Conservation (phyloP, 2,888 invertebrate species). For the Cosmia trapezina region DNA sequence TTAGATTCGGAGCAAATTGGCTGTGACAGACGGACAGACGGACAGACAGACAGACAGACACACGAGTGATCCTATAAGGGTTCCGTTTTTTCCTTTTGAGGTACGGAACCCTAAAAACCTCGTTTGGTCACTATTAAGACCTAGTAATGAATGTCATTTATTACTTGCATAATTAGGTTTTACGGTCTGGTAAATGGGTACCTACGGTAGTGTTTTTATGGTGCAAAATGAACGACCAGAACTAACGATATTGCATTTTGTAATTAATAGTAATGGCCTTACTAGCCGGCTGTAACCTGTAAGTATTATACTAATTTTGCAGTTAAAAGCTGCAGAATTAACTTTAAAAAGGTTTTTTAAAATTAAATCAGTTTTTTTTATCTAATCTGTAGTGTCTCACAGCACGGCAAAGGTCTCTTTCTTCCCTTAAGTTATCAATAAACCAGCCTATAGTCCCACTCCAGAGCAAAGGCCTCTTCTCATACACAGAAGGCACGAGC, state of each 20-base stretch:
- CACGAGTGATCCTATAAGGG: too few species aligned
- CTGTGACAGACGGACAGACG: too few species aligned
- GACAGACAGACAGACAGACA: too few species aligned
- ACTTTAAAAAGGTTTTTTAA: neutral
- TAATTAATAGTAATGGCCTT: conserved; percentile 4
- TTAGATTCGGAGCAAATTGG: too few species aligned
- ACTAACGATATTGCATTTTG: conserved; percentile 28
- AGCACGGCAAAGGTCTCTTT: neutral
- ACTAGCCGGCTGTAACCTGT: neutral
- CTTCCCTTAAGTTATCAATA: neutral
- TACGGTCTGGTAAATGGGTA: neutral
- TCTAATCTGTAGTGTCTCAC: too few species aligned
- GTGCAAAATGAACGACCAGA: conserved; percentile 1
- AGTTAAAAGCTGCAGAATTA: neutral
- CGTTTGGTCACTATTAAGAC: neutral
- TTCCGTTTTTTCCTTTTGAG: too few species aligned
- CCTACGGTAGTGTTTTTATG: conserved; percentile 16
- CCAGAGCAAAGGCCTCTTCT: too few species aligned
- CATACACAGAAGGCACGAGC: too few species aligned
- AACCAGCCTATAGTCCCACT: too few species aligned
- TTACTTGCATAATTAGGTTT: conserved; percentile 15
- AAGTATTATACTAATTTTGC: neutral
- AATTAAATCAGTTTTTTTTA: neutral
- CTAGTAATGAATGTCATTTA: conserved; percentile 7
- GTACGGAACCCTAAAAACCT: too few species aligned